These are phyloP conservation scores for Lethenteron reissneri DNA, from an alignment of 2,113 vertebrate genomes.

Conservation along the genomic window DNA sequence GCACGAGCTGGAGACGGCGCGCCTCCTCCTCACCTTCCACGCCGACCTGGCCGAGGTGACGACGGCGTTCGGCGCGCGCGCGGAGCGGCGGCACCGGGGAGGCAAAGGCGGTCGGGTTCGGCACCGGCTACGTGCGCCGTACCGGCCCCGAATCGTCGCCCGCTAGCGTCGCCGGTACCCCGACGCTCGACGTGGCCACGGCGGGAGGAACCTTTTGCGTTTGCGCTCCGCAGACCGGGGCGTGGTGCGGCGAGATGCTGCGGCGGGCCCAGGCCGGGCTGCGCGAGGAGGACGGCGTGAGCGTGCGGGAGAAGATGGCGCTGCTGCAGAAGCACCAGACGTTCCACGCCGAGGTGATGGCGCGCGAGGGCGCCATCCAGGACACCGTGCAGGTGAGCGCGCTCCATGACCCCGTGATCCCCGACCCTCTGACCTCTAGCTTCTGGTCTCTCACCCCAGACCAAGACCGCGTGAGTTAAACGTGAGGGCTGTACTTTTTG, in stretches of 20 bases:
- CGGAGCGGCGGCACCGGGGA: too few relatives aligned
- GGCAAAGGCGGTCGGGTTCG: background rate
- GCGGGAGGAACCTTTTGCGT: background rate
- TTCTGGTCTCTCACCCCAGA: conserved; percentile 6
- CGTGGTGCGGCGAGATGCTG: conserved; percentile 45
- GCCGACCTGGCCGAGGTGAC: conserved; percentile 36
- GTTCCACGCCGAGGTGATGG: conserved; percentile 59
- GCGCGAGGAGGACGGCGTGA: conserved; percentile 23
- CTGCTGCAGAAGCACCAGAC: conserved; percentile 46
- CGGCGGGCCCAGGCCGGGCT: conserved; percentile 36
- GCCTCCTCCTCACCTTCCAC: conserved; percentile 30
- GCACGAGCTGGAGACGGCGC: conserved; percentile 30
- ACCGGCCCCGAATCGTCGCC: background rate
- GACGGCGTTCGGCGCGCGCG: background rate
- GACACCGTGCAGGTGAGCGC: conserved; percentile 30
- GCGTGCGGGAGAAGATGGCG: conserved; percentile 38
- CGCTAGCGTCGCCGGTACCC: too few relatives aligned
- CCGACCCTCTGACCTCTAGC: background rate
- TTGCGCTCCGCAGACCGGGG: conserved; percentile 23
- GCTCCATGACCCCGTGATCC: too few relatives aligned
- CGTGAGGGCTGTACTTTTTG: too few relatives aligned
- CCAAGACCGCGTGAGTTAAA: too few relatives aligned
- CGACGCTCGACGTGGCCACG: background rate
- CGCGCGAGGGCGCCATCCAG: conserved; percentile 32
- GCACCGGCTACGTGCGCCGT: background rate